These are phyloP conservation scores for Aphodius sticticus DNA, from an alignment of 2,888 invertebrate genomes.

Conservation along the genomic window DNA sequence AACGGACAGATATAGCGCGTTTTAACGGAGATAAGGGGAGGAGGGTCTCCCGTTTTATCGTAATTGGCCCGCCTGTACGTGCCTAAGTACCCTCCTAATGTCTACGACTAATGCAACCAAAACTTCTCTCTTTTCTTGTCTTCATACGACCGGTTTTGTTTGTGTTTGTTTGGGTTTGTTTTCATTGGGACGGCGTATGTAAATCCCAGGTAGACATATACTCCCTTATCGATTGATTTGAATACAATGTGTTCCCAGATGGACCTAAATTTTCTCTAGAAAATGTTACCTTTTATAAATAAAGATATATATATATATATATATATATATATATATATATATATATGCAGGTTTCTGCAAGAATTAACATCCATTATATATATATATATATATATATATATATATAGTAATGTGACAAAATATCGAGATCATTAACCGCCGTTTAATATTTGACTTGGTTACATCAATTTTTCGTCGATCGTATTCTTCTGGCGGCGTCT, in stretches of 20 bases:
- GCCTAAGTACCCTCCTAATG: neutral
- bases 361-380: too few relatives aligned
- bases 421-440: too few relatives aligned
- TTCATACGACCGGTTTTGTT: neutral
- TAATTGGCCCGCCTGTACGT: neutral
- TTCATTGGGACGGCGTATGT: neutral
- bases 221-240: neutral
- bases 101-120: neutral
- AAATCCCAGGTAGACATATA: neutral
- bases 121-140: neutral
- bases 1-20: constrained; percentile 4
- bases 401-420: too few relatives aligned
- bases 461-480: too few relatives aligned
- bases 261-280: too few relatives aligned
- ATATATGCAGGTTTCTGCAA: too few relatives aligned
- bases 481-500: too few relatives aligned
- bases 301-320: too few relatives aligned
- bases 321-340: too few relatives aligned
- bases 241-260: neutral
- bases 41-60: neutral
- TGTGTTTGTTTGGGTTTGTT: neutral
- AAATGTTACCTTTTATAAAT: too few relatives aligned
- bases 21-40: neutral
- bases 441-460: too few relatives aligned
- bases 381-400: too few relatives aligned